These are phyloP conservation scores for Pimpla rufipes DNA, from an alignment of 2,888 invertebrate genomes.

Conservation along the genomic window DNA sequence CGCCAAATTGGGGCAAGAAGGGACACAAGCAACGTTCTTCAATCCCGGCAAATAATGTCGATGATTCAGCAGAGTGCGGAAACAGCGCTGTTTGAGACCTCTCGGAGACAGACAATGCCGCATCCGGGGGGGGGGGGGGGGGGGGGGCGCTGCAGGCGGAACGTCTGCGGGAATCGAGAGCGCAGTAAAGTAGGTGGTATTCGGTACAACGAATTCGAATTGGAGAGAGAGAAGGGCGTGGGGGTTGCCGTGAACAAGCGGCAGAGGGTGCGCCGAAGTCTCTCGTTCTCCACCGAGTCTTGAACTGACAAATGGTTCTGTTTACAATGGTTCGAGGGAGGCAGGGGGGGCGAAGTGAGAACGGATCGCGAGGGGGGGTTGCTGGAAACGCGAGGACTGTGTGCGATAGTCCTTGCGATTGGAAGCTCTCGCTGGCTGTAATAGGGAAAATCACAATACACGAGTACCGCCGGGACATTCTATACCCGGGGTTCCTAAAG, in stretches of 20 bases:
- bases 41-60: background rate
- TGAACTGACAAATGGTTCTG: constrained; percentile 79
- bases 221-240: constrained; percentile 12
- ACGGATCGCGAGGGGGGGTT: constrained; percentile 16
- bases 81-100: constrained; percentile 21
- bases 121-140: background rate
- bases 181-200: constrained; percentile 39
- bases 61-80: background rate
- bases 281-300: constrained; percentile 63
- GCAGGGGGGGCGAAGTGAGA: constrained; percentile 33
- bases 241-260: constrained; percentile 49
- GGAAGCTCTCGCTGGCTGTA: constrained; percentile 34
- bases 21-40: background rate
- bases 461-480: background rate
- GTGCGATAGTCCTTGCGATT: constrained; percentile 35
- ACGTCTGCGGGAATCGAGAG: constrained; percentile 41
- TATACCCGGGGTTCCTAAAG: background rate
- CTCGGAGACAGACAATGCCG: constrained; percentile 4
- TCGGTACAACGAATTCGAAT: constrained; percentile 61
- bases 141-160: constrained; percentile 14
- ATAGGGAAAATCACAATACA: constrained; percentile 43
- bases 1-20: background rate
- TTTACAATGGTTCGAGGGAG: constrained; percentile 77
- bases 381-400: constrained; percentile 5
- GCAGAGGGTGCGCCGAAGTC: constrained; percentile 58